Conservation (phyloP, 2,113 vertebrate genomes). For the Apteryx mantelli region DNA sequence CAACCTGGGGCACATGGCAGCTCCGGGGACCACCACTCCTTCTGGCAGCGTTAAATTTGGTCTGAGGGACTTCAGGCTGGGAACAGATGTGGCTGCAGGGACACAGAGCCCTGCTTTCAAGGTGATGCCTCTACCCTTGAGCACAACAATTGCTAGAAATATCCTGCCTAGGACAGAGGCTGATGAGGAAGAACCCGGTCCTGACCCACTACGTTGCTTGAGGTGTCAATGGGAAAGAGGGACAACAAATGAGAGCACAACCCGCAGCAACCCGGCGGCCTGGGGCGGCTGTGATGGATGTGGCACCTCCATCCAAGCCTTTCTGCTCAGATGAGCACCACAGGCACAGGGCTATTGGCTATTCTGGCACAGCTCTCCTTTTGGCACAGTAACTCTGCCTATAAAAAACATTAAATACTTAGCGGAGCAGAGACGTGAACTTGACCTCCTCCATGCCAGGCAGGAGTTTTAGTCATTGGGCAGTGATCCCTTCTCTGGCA, state of each 20-base stretch:
- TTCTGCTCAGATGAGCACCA: neutral
- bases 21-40: neutral
- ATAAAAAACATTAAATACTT: neutral
- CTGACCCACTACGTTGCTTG: accelerated
- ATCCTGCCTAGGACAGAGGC: neutral
- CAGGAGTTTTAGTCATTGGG: neutral
- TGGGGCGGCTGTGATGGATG: neutral
- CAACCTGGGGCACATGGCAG: neutral
- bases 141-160: neutral
- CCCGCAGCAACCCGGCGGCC: neutral
- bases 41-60: neutral
- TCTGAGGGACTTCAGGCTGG: neutral
- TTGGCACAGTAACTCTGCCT: neutral
- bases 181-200: neutral
- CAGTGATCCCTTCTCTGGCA: slow-evolving; percentile 52
- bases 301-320: neutral
- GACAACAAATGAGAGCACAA: neutral
- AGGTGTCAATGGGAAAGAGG: accelerated
- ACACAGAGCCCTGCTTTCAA: neutral
- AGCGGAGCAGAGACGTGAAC: neutral
- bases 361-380: neutral
- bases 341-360: neutral
- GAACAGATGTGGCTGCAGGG: neutral
- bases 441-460: neutral
- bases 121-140: slow-evolving; percentile 15